A percentile compares a stretch with the other conserved stretches of the same genome.
phyloP scores from a whole-genome alignment of 2,113 vertebrate species.

The Perognathus longimembris region DNA sequence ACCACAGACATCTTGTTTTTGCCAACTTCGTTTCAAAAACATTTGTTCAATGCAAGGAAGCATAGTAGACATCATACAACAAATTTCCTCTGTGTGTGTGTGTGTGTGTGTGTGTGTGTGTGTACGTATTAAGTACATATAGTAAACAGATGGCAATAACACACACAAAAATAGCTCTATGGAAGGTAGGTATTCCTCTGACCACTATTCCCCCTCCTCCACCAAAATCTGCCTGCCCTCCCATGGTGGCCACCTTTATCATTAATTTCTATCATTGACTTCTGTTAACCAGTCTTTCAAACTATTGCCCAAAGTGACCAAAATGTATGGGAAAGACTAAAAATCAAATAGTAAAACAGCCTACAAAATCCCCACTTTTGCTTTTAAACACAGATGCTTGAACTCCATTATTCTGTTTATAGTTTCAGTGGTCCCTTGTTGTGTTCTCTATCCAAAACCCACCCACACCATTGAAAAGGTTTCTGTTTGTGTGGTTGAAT shows the following conservation, averaged over 20 bases:
- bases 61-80: not conserved
- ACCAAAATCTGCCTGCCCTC: not conserved
- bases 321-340: not conserved
- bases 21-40: not conserved
- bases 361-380: not conserved
- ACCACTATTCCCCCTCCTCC: not conserved
- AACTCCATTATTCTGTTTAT: not conserved
- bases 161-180: not conserved
- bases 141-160: constrained; percentile 11
- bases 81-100: constrained; percentile 7
- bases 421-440: not conserved
- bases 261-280: not conserved
- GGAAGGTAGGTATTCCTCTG: not conserved
- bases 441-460: not conserved
- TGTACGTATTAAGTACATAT: not conserved
- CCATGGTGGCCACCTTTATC: not conserved
- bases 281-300: not conserved
- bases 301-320: not conserved
- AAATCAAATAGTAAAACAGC: not conserved
- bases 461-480: not conserved
- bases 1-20: not conserved
- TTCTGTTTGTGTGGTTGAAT: not conserved
- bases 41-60: not conserved
- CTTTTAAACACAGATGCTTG: not conserved
- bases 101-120: constrained; percentile 15